Evolutionary conservation across 2,888 invertebrate species (phyloP), one percentile per base, ranked within the genome.

Genomic region (Melieria omissa): DNA sequence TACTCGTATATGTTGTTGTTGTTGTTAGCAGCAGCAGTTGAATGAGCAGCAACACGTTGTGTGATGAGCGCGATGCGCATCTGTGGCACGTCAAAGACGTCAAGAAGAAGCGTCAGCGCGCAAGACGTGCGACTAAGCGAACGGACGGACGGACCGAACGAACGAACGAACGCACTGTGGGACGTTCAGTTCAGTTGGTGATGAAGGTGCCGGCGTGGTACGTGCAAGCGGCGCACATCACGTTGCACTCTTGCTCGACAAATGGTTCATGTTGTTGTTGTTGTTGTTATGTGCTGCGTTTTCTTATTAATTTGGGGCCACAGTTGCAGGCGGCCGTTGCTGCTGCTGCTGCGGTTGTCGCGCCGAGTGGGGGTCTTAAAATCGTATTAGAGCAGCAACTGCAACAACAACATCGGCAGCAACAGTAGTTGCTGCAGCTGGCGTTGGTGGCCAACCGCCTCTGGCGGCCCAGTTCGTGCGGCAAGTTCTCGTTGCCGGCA

Each of bases 391-490:
- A 67, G 67, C 60, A 47, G 29, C 29, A 29, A 3, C 29, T 3
- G 1, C 29, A 29, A 2, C 29, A 29, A 3, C 41, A 58, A 54
- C 14, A 45, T 49, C 49, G 49, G 46, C 58, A 47, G 52, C 67
- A 65, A 66, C 55, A 61, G 64, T 54, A 41, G 45, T 46, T 49
- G 55, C 14, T 12, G 45, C 45, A 44, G 62, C 14, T 52, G 62
- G 8, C 46, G 44, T 41, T 41, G 65, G 1, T 68, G 45, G 49
- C 52, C 66, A 63, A 49, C 57, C 57, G 65, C 60, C n/a, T 60
- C 42, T 16, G 29, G 29, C 65, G 42, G 44, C 55, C 16, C 14
- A 68, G 72, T 76, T 79, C 80, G 79, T 82, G 81, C 80, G 80
- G 83, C 80, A 81, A 82, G 79, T 81, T 79, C 29, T 2, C 29